These are phyloP conservation scores for Mercenaria mercenaria DNA, from an alignment of 1,140 invertebrate genomes.

Conservation along the genomic window DNA sequence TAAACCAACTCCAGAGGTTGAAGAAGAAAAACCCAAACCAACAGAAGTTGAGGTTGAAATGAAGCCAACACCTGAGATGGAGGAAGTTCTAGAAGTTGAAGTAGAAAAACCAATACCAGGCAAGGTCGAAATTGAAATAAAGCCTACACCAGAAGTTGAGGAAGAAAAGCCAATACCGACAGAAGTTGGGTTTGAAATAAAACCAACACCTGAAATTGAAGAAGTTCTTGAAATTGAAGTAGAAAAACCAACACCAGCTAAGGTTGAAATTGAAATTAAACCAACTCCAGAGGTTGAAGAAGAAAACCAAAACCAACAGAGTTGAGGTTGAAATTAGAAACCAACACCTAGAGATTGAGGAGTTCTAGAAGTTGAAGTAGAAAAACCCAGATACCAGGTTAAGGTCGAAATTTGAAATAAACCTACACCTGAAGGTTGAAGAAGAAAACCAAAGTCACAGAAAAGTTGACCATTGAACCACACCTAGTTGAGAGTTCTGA, in stretches of 20 bases:
- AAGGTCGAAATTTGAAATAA: not conserved
- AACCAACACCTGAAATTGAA: not conserved
- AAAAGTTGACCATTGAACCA: too few relatives aligned
- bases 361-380: not conserved
- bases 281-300: not conserved
- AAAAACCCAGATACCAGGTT: not conserved
- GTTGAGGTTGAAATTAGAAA: conserved; percentile 29
- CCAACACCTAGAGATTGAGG: not conserved
- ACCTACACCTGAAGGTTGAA: not conserved
- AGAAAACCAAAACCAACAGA: conserved; percentile 50
- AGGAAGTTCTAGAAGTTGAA: not conserved
- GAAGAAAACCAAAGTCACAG: conserved; percentile 4
- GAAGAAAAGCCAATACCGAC: not conserved
- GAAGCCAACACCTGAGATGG: too few relatives aligned
- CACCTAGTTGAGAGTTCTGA: too few relatives aligned
- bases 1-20: too few relatives aligned
- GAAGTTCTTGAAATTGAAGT: conserved; percentile 2
- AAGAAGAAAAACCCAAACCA: too few relatives aligned
- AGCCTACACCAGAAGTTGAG: not conserved
- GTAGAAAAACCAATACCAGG: not conserved
- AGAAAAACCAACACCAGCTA: not conserved
- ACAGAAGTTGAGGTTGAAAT: too few relatives aligned
- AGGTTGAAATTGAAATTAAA: not conserved
- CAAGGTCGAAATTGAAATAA: not conserved
- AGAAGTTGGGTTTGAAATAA: conserved; percentile 8